Evolutionary conservation across 1,140 invertebrate genomes (phyloP).

Genomic region (Zaprionus capensis): DNA sequence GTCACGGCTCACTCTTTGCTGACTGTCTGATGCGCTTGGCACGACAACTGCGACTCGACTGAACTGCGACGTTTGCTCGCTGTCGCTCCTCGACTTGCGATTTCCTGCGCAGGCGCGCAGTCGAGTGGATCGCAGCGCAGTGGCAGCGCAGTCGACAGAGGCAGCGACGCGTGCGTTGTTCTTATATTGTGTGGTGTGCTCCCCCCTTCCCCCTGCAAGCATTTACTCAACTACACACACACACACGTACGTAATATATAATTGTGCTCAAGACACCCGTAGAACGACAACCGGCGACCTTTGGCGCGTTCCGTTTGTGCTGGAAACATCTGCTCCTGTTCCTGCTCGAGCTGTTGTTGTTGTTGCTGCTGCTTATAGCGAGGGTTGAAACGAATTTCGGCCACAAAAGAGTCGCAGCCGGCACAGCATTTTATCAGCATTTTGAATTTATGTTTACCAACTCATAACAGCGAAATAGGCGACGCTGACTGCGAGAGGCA

Average conservation of each 20-base stretch:
- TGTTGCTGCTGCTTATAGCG: constrained; percentile 11
- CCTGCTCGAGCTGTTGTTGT: neutral
- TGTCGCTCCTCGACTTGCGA: constrained; percentile 64
- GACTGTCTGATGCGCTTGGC: constrained; percentile 34
- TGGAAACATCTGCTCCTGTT: constrained; percentile 79
- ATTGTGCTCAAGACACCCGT: constrained; percentile 65
- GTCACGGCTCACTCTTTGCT: constrained; percentile 21
- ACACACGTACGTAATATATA: constrained; percentile 35
- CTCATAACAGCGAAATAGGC: constrained; percentile 62
- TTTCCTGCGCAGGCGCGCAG: constrained; percentile 78
- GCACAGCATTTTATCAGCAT: constrained; percentile 72
- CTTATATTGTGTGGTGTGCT: too few species aligned
- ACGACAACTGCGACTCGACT: constrained; percentile 68
- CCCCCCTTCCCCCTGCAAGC: constrained; percentile 25
- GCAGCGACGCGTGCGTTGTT: constrained; percentile 40
- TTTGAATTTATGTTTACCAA: constrained; percentile 76
- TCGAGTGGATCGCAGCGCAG: constrained; percentile 70
- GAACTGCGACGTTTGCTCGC: constrained; percentile 43
- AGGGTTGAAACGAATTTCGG: constrained; percentile 71
- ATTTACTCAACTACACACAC: constrained; percentile 42
- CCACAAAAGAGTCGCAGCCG: constrained; percentile 64
- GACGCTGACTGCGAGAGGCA: constrained; percentile 7
- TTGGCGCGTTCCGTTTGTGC: constrained; percentile 78
- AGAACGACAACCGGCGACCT: constrained; percentile 42
- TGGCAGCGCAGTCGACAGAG: constrained; percentile 49